Percentiles rank a stretch among this genome's conserved stretches.
Evolutionary conservation across 2,888 invertebrate genomes (phyloP).

Genomic region (Cephonodes hylas): DNA sequence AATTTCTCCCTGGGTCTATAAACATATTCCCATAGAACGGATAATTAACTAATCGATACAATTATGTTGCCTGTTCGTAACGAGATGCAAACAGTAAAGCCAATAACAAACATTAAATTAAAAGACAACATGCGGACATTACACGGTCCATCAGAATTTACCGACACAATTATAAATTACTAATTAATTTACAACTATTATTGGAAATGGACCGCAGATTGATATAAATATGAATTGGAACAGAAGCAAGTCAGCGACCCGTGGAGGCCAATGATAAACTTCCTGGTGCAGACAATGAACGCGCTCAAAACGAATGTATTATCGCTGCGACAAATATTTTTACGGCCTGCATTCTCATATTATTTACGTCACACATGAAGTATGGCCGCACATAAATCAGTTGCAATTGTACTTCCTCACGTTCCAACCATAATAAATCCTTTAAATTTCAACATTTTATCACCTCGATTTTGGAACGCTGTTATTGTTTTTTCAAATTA

Average conservation of each 20-base stretch:
- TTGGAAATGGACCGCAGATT: constrained; percentile 22
- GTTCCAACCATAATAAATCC: constrained; percentile 1
- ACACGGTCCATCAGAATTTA: no score
- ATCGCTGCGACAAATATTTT: constrained; percentile 24
- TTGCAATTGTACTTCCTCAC: constrained; percentile 7
- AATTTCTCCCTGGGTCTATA: no score
- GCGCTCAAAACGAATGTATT: constrained; percentile 26
- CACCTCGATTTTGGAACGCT: neutral
- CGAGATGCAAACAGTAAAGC: no score
- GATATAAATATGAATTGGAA: constrained; percentile 34
- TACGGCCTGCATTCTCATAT: constrained; percentile 17
- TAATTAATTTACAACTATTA: neutral
- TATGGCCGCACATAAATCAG: neutral
- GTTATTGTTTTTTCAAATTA: neutral
- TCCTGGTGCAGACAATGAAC: constrained; percentile 25
- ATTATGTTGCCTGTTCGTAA: no score
- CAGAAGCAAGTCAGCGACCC: constrained; percentile 22
- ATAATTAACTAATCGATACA: no score
- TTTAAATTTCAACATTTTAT: constrained; percentile 5
- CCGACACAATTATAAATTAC: no score
- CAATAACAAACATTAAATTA: no score
- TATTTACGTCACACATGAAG: constrained; percentile 14
- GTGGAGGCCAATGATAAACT: constrained; percentile 26
- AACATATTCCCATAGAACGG: no score
- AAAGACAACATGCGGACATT: no score